phyloP scores from a whole-genome alignment of 2,113 vertebrate genomes.

The Dicentrarchus labrax region DNA sequence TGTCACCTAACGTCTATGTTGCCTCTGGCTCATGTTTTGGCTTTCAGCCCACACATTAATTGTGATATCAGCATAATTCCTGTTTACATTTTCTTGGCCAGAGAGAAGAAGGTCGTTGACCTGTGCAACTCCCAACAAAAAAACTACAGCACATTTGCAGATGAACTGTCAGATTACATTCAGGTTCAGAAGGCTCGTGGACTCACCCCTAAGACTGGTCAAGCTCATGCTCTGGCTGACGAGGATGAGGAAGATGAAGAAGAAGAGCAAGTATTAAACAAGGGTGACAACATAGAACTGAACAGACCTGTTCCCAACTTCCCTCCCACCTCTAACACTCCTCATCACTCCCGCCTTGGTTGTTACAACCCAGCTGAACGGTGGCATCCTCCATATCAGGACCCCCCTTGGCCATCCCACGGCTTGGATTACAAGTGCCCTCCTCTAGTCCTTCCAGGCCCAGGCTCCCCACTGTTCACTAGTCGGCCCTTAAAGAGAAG shows the following conservation, averaged over 20 bases:
- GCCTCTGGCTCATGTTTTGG: background rate
- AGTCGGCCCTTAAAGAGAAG: slow-evolving; percentile 25
- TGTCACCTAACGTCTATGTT: background rate
- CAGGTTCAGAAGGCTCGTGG: slow-evolving; percentile 87
- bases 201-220: slow-evolving; percentile 80
- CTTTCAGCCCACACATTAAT: background rate
- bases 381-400: slow-evolving; percentile 58
- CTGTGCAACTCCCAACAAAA: slow-evolving; percentile 86
- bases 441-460: slow-evolving; percentile 28
- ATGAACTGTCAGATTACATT: slow-evolving; percentile 88
- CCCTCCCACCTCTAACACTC: slow-evolving; percentile 11
- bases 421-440: slow-evolving; percentile 47
- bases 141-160: slow-evolving; percentile 85
- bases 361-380: slow-evolving; percentile 34
- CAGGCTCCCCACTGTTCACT: slow-evolving; percentile 12
- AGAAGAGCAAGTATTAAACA: slow-evolving; percentile 12
- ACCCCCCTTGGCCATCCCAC: slow-evolving; percentile 9
- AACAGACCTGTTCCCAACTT: background rate
- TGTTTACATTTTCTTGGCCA: slow-evolving; percentile 68
- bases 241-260: slow-evolving; percentile 58
- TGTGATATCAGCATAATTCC: background rate
- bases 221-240: slow-evolving; percentile 50
- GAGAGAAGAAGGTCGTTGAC: slow-evolving; percentile 83
- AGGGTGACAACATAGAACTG: background rate
- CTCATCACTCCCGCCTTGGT: slow-evolving; percentile 32